Base-by-base conservation (phyloP, 2,888 invertebrate genomes). In the Lypha dubia region DNA sequence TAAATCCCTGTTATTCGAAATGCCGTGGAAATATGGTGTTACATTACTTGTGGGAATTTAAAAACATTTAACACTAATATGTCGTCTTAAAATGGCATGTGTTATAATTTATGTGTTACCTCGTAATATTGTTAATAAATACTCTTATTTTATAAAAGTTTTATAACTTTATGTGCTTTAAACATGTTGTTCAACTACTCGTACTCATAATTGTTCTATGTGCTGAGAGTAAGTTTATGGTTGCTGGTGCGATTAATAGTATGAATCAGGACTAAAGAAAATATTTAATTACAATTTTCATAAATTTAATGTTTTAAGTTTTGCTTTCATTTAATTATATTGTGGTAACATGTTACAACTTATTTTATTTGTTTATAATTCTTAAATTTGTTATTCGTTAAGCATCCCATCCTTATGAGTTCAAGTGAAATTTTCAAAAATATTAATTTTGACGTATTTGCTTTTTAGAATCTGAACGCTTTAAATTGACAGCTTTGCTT, bases 51-150 rank as follows among this genome's bases (percentile, higher is more conserved):
- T 28, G 28, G n/a, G n/a, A 2, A 44, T 44, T 44, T n/a, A n/a
- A 5, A 15, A 5, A 15, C 15, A 44, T 15, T 15, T 15, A n/a
- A 11, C 44, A 15, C 44, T 15, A 41, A 41, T 13, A 3, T 15
- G 41, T 15, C 11, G 41, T 41, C 41, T 13, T 41, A 4, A 15
- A 3, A 44, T 1, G n/a, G 15, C 15, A 15, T 44, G n/a, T 15
- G 1, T 44, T 44, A n/a, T 44, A 44, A 44, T 44, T 15, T 44
- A n/a, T 44, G 3, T 67, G 32, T 24, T 67, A n/a, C n/a, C n/a
- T n/a, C n/a, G n/a, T n/a, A 67, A 58, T 44, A 44, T 53, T 67
- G 65, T 76, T 67, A 38, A 38, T 58, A 67, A 58, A 35, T 46
- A 46, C 35, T 35, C 9, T 38, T 28, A 28, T 67, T 63, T 13